Percentiles rank a stretch among this genome's conserved stretches.
Evolutionary conservation across 2,888 invertebrate genomes (phyloP).

Genomic region (Smittia sp.): DNA sequence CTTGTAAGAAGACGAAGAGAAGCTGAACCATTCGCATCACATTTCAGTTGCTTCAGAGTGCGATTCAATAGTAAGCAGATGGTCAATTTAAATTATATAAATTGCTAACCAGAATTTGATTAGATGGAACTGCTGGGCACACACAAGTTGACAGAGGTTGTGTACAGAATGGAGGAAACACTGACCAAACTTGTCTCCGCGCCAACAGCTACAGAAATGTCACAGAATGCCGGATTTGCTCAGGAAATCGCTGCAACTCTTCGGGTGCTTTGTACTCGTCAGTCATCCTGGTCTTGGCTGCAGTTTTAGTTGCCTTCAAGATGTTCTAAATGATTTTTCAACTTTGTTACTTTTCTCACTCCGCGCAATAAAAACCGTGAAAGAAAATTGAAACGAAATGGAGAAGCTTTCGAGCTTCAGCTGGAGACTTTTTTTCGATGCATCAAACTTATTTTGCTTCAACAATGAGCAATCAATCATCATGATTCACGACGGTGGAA

Average conservation of each 20-base stretch:
- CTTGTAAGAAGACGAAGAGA: conserved; percentile 1
- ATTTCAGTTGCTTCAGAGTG: conserved; percentile 8
- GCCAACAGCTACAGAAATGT: not conserved
- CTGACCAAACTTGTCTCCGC: not conserved
- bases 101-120: not conserved
- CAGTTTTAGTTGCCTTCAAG: not conserved
- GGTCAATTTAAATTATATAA: not conserved
- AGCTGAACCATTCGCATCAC: not conserved
- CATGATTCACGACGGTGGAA: too few species aligned
- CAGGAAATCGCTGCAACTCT: not conserved
- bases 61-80: not conserved
- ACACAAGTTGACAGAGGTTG: conserved; percentile 7
- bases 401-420: not conserved
- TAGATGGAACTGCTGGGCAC: not conserved
- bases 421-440: not conserved
- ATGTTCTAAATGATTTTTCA: not conserved
- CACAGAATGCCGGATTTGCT: not conserved
- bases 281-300: not conserved
- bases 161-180: conserved; percentile 3
- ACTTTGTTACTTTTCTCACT: not conserved
- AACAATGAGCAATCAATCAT: not conserved
- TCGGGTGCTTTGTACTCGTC: not conserved
- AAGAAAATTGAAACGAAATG: not conserved
- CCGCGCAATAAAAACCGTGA: too few species aligned
- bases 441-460: not conserved